Conservation (phyloP, 2,888 invertebrate genomes). For the Caenorhabditis angaria region DNA sequence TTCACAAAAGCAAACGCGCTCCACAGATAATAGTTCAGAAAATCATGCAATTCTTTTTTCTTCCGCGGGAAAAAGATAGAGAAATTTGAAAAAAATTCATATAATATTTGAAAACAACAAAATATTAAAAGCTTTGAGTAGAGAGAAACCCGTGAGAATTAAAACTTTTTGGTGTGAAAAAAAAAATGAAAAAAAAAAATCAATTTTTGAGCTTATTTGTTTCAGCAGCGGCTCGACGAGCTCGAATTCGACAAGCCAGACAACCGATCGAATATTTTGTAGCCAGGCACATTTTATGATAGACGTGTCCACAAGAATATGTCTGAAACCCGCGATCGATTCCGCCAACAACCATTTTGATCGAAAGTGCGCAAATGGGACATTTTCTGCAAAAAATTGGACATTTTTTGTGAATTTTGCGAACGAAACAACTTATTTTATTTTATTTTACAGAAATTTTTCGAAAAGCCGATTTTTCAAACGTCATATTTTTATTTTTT, state of each 20-base stretch:
- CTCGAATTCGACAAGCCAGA: conserved; percentile 46
- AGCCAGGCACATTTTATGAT: conserved; percentile 48
- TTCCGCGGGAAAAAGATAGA: background rate
- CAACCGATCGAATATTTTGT: conserved; percentile 32
- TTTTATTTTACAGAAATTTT: no score
- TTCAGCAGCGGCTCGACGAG: conserved; percentile 29
- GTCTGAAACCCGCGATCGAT: conserved; percentile 28
- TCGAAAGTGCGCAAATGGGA: conserved; percentile 50
- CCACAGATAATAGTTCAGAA: background rate
- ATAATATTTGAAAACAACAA: background rate
- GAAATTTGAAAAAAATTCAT: background rate
- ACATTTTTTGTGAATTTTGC: no score
- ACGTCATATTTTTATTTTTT: no score
- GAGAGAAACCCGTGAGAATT: background rate
- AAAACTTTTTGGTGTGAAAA: conserved; percentile 1
- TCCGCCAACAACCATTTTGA: conserved; percentile 45
- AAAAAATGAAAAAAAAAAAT: background rate
- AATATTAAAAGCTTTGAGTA: background rate
- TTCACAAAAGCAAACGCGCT: background rate
- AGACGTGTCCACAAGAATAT: conserved; percentile 51
- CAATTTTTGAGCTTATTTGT: background rate
- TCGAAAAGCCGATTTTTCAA: no score
- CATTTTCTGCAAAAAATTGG: conserved; percentile 42
- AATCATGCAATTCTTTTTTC: background rate
- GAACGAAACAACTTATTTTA: no score